A percentile compares a stretch with the other conserved stretches of the same genome.
phyloP scores from a whole-genome alignment of 2,888 invertebrate genomes.

The Timandra comae region DNA sequence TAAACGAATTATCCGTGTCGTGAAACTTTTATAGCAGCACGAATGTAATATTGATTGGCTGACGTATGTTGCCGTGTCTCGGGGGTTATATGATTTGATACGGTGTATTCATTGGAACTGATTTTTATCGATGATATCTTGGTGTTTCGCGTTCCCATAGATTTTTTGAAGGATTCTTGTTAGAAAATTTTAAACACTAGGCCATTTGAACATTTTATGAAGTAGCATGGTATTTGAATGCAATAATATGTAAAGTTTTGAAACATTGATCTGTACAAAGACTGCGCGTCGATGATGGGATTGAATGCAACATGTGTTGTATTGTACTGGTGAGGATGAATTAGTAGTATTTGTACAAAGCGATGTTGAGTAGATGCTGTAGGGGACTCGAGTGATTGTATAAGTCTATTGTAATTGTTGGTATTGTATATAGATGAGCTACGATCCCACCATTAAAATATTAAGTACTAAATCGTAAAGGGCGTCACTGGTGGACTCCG shows the following conservation, averaged over 20 bases:
- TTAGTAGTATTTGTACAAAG: slow-evolving; percentile 21
- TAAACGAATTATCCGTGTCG: slow-evolving; percentile 46
- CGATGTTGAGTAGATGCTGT: slow-evolving; percentile 30
- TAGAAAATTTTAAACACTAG: slow-evolving; percentile 49
- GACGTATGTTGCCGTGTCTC: slow-evolving; percentile 25
- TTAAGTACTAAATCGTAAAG: slow-evolving; percentile 69
- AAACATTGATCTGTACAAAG: slow-evolving; percentile 38
- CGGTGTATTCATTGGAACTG: slow-evolving; percentile 29
- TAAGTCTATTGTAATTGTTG: slow-evolving; percentile 68
- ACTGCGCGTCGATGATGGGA: slow-evolving; percentile 1
- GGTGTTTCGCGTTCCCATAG: slow-evolving; percentile 51
- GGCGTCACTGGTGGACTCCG: slow-evolving; percentile 60
- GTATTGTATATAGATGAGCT: slow-evolving; percentile 74
- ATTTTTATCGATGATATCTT: slow-evolving; percentile 33
- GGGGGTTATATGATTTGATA: slow-evolving; percentile 28
- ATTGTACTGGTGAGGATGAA: background rate
- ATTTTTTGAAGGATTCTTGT: slow-evolving; percentile 37
- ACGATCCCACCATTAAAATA: slow-evolving; percentile 75
- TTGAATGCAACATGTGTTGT: background rate
- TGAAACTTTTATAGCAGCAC: slow-evolving; percentile 34
- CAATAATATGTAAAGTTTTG: slow-evolving; percentile 55
- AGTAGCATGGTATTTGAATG: slow-evolving; percentile 66
- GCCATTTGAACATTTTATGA: slow-evolving; percentile 61
- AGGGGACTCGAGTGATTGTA: slow-evolving; percentile 72
- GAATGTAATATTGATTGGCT: slow-evolving; percentile 36